Evolutionary conservation across 1,140 invertebrate genomes (phyloP).

Genomic region (Rhizoglyphus robini): DNA sequence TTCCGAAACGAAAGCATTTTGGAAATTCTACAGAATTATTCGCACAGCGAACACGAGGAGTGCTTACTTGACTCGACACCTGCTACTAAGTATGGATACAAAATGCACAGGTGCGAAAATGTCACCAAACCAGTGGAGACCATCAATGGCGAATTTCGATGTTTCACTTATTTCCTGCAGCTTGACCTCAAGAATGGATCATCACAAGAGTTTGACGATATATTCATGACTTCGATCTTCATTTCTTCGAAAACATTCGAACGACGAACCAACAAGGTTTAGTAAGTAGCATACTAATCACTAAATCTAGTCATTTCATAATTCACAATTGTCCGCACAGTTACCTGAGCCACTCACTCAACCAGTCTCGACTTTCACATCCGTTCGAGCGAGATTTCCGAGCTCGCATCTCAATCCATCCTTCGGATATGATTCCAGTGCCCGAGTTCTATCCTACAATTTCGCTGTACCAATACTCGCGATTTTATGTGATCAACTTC

Average conservation of each 20-base stretch:
- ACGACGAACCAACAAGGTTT: conserved; percentile 12
- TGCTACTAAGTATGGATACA: conserved; percentile 5
- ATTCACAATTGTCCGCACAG: not conserved
- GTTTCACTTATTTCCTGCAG: conserved; percentile 12
- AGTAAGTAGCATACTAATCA: conserved; percentile 3
- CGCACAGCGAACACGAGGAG: conserved; percentile 10
- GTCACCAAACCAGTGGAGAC: not conserved
- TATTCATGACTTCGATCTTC: conserved; percentile 7
- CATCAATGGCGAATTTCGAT: conserved; percentile 16
- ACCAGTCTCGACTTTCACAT: not conserved
- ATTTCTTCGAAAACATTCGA: conserved; percentile 5
- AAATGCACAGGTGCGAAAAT: not conserved
- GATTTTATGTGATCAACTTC: conserved; percentile 17
- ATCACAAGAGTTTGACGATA: not conserved
- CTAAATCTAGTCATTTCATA: not conserved
- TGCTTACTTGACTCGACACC: conserved; percentile 14
- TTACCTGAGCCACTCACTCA: conserved; percentile 5
- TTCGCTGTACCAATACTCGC: conserved; percentile 9
- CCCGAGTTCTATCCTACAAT: conserved; percentile 16
- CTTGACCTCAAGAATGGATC: not conserved
- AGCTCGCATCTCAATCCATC: conserved; percentile 10
- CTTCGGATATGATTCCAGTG: conserved; percentile 8
- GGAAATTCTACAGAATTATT: conserved; percentile 10
- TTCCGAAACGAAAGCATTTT: not conserved
- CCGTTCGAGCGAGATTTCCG: conserved; percentile 13